Base-by-base conservation (phyloP, 2,888 invertebrate species). In the Netelia virgata region DNA sequence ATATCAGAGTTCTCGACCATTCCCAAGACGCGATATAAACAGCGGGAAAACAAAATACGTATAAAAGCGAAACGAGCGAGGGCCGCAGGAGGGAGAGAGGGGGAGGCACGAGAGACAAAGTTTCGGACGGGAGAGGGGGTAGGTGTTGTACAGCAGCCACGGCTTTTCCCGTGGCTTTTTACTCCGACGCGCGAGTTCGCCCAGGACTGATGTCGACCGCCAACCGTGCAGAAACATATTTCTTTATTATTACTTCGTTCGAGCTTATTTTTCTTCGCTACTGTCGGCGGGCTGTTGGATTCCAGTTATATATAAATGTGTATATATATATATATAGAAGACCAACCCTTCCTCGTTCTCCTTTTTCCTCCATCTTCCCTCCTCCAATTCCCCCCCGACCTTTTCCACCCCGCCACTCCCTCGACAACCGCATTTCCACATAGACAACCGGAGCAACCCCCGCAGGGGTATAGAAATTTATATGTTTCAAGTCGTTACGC, bases 211-310 rank as follows among this genome's bases (percentile, higher is more conserved):
- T 85, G 87, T 88, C 86, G 88, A 68, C 78, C 86, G 87, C 90
- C 89, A 89, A 90, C 90, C 89, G 92, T 91, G 91, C 91, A 92
- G 92, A 93, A 93, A 93, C 92, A 93, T 92, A 57, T 92, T 93
- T 93, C 93, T 93, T 93, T 93, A 93, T 93, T 93, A 93, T 93
- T 93, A 92, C 92, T 92, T 91, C 90, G 90, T 91, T 91, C 91
- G 89, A 91, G 93, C 92, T 93, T 93, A 93, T 93, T 93, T 93
- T 93, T 93, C 93, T 93, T 92, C 90, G 78, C 78, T 78, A 82
- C 78, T 78, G 78, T 75, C 61, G 64, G 55, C 47, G 20, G 90
- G 73, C 89, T 89, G 90, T 90, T 90, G 91, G 90, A 92, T 92
- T 92, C 91, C 91, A 92, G 91, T 91, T 92, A 91, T 78, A 5